These are phyloP conservation scores for Neoascia interrupta DNA, from an alignment of 2,888 invertebrate genomes.

Conservation along the genomic window DNA sequence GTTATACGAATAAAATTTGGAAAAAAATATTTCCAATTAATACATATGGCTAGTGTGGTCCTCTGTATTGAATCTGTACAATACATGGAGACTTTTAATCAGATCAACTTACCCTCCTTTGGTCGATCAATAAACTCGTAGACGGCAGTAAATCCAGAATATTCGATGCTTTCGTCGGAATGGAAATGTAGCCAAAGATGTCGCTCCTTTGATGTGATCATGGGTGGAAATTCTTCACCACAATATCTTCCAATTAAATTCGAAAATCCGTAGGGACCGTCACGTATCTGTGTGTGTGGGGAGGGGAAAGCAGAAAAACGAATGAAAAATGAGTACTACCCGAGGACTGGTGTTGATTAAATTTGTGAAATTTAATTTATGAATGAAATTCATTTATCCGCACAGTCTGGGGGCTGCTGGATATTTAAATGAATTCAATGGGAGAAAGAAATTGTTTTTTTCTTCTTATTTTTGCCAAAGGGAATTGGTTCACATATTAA, in stretches of 20 bases:
- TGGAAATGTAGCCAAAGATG: conserved; percentile 89
- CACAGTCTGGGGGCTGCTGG: not conserved
- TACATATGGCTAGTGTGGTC: not conserved
- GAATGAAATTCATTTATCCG: conserved; percentile 26
- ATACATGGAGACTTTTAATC: not conserved
- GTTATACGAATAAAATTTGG: not conserved
- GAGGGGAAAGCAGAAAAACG: not conserved
- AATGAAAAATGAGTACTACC: conserved; percentile 23
- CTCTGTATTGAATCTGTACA: no score
- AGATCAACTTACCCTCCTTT: conserved; percentile 80
- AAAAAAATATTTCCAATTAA: not conserved
- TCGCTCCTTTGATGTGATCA: conserved; percentile 86
- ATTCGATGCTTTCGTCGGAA: conserved; percentile 90
- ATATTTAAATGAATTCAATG: no score
- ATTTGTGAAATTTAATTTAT: conserved; percentile 28
- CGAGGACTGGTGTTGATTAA: conserved; percentile 42
- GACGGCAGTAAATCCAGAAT: conserved; percentile 88
- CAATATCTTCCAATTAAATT: conserved; percentile 85
- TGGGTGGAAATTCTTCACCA: conserved; percentile 86
- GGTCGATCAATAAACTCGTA: conserved; percentile 85
- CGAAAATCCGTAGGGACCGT: conserved; percentile 89
- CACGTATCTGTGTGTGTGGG: conserved; percentile 82
- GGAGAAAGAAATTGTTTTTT: not conserved
- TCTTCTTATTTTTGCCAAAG: not conserved
- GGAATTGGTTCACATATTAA: no score